Evolutionary conservation across 2,888 invertebrate genomes (phyloP).

Genomic region (Napeogenes inachia): DNA sequence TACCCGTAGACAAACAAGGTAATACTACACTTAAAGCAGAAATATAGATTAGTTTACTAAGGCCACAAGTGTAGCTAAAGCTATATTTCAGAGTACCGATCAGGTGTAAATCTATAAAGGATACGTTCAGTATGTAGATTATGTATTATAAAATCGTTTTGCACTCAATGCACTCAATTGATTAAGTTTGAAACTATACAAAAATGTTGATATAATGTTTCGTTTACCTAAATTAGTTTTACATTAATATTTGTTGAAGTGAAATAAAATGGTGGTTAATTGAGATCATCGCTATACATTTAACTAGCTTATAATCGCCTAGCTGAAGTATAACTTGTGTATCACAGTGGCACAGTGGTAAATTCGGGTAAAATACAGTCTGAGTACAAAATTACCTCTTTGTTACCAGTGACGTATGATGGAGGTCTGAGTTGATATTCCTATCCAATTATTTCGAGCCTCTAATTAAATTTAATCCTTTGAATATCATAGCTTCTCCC

Average conservation of each 20-base stretch:
- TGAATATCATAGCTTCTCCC: neutral
- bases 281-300: too few species aligned
- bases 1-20: constrained; percentile 28
- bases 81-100: neutral
- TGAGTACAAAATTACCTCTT: constrained; percentile 26
- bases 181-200: too few species aligned
- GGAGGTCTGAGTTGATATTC: constrained; percentile 19
- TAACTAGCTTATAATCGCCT: constrained; percentile 7
- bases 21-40: constrained; percentile 2
- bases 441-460: constrained; percentile 21
- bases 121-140: neutral
- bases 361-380: constrained; percentile 18
- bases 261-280: too few species aligned
- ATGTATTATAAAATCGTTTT: too few species aligned
- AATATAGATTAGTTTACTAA: constrained; percentile 2
- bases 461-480: constrained; percentile 11
- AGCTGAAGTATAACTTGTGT: neutral
- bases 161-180: too few species aligned
- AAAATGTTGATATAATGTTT: too few species aligned
- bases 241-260: too few species aligned
- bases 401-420: constrained; percentile 28
- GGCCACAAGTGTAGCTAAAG: neutral
- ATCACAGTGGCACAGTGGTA: constrained; percentile 10
- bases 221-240: too few species aligned
- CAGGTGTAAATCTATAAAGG: too few species aligned